Evolutionary conservation across 53 echinoderm and acorn worm genomes (phyloP).

Genomic region (Glandiceps talaboti): DNA sequence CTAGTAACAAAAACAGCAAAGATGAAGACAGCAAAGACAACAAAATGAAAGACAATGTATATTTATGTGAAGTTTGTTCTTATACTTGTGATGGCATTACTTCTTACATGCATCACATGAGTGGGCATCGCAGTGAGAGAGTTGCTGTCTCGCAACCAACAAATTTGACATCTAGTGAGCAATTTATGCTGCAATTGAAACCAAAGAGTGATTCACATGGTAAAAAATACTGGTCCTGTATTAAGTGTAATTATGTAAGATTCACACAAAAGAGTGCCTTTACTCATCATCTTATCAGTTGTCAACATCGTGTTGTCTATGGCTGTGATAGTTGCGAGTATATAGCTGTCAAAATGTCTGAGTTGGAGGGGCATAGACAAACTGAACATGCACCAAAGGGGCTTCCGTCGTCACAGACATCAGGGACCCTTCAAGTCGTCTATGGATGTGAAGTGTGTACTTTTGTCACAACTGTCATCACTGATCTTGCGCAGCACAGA

Average conservation of each 20-base stretch:
- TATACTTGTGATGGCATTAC: background rate
- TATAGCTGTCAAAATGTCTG: background rate
- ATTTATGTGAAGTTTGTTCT: background rate
- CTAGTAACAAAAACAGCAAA: background rate
- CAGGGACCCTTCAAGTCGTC: background rate
- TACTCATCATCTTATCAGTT: background rate
- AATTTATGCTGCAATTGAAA: background rate
- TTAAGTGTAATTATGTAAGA: background rate
- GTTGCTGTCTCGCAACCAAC: too few relatives aligned
- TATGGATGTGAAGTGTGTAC: background rate
- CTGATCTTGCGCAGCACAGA: background rate
- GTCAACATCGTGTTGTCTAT: background rate
- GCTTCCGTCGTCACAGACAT: background rate
- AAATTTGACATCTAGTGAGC: too few relatives aligned
- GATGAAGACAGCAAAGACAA: background rate
- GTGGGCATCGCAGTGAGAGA: background rate
- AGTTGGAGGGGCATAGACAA: background rate
- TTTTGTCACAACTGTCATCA: background rate
- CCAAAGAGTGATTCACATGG: background rate
- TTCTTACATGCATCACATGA: background rate
- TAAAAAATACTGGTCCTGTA: background rate
- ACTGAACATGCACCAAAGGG: background rate
- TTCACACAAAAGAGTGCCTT: background rate
- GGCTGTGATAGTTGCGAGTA: background rate
- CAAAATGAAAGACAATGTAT: background rate